Percentiles rank a stretch among this genome's conserved stretches.
Conservation (phyloP, 1,140 invertebrate species). For the Venturia canescens region DNA sequence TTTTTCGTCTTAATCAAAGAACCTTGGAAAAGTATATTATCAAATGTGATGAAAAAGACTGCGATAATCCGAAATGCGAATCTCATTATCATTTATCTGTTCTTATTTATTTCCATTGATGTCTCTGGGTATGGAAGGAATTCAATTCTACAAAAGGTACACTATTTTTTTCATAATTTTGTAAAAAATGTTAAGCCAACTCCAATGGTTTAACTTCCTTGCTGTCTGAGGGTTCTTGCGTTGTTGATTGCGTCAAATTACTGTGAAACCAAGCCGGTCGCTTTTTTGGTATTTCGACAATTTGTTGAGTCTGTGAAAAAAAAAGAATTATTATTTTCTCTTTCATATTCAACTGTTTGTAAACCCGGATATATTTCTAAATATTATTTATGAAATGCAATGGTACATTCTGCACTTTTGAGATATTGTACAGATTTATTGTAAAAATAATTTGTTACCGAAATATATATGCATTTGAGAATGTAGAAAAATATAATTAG, state of each 20-base stretch:
- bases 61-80: not conserved
- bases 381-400: not conserved
- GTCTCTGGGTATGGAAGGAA: not conserved
- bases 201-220: conserved; percentile 85
- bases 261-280: conserved; percentile 88
- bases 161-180: conserved; percentile 22
- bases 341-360: conserved; percentile 22
- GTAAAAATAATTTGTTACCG: too few species aligned
- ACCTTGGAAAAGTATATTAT: too few species aligned
- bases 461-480: too few species aligned
- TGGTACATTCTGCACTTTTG: too few species aligned
- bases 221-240: conserved; percentile 80
- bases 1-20: too few species aligned
- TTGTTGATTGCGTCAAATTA: conserved; percentile 88
- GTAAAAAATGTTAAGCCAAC: conserved; percentile 77
- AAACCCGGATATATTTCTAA: too few species aligned
- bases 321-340: conserved; percentile 47
- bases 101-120: conserved; percentile 7
- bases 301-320: conserved; percentile 78
- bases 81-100: not conserved
- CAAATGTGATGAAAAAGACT: conserved; percentile 15
- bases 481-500: too few species aligned
- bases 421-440: too few species aligned
- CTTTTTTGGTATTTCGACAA: conserved; percentile 86
- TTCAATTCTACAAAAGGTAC: conserved; percentile 13